Conservation (phyloP, 1,140 invertebrate species). For the Hypothenemus hampei region DNA sequence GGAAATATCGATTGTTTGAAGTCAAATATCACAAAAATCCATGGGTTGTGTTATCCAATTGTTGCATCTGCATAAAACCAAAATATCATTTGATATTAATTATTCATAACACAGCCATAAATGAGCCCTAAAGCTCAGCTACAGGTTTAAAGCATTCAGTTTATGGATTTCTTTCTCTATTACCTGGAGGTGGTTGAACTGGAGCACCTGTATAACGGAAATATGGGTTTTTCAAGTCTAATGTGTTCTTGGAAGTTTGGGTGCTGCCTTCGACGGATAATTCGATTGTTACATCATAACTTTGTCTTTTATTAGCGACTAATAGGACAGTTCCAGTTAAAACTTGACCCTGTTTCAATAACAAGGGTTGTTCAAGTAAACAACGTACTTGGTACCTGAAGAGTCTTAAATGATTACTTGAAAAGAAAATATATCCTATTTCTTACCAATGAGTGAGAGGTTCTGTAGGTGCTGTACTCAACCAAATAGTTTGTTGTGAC, state of each 20-base stretch:
- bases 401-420: not conserved
- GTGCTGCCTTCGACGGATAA: conserved; percentile 84
- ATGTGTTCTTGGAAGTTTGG: conserved; percentile 77
- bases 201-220: conserved; percentile 89
- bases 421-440: not conserved
- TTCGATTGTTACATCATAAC: conserved; percentile 98
- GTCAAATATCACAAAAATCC: too few species aligned
- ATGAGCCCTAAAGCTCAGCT: too few species aligned
- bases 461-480: conserved; percentile 97
- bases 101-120: not conserved
- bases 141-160: too few species aligned
- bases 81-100: not conserved
- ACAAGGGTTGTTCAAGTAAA: conserved; percentile 87
- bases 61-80: too few species aligned
- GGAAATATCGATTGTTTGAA: too few species aligned
- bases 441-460: conserved; percentile 94
- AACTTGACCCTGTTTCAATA: conserved; percentile 91
- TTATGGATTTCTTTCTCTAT: too few species aligned
- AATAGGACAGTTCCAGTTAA: conserved; percentile 84
- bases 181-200: conserved; percentile 77
- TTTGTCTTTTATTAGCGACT: conserved; percentile 93
- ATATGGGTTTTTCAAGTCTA: conserved; percentile 99
- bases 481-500: conserved; percentile 84
- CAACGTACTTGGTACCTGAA: conserved; percentile 90
- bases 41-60: too few species aligned